These are phyloP conservation scores for Eudyptes chrysolophus DNA, from an alignment of 2,113 vertebrate species.

Conservation along the genomic window DNA sequence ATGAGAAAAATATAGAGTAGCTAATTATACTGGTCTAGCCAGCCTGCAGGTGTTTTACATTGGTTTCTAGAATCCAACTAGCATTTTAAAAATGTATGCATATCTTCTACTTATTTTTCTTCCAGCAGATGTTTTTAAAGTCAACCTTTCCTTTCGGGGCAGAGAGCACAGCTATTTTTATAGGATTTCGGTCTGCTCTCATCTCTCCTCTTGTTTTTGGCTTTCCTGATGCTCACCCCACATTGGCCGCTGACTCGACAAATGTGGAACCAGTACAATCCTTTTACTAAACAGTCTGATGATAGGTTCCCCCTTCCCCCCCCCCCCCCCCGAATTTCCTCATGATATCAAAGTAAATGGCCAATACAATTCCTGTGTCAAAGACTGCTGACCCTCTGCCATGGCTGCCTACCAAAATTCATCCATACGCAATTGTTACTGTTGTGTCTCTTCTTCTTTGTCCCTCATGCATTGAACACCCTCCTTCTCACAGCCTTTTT, in stretches of 20 bases:
- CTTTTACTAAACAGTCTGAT: background rate
- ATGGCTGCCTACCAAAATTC: background rate
- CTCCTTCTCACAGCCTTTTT: background rate
- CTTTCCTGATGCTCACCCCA: background rate
- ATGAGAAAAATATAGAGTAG: background rate
- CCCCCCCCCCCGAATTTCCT: background rate
- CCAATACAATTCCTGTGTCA: background rate
- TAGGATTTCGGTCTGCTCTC: background rate
- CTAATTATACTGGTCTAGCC: background rate
- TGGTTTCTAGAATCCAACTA: background rate
- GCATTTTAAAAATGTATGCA: background rate
- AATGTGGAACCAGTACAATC: background rate
- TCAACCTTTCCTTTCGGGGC: background rate
- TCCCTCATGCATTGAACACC: fast-evolving
- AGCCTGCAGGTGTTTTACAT: background rate
- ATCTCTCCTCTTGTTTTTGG: background rate
- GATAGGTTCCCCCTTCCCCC: background rate
- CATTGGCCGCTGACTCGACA: background rate
- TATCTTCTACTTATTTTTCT: background rate
- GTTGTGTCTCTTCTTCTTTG: background rate
- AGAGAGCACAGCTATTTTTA: background rate
- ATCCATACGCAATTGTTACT: background rate
- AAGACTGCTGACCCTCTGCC: background rate
- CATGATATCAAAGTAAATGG: background rate
- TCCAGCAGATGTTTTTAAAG: background rate